A percentile compares a stretch with the other conserved stretches of the same genome.
phyloP scores from a whole-genome alignment of 2,113 vertebrate species.

The Tupaia chinensis region DNA sequence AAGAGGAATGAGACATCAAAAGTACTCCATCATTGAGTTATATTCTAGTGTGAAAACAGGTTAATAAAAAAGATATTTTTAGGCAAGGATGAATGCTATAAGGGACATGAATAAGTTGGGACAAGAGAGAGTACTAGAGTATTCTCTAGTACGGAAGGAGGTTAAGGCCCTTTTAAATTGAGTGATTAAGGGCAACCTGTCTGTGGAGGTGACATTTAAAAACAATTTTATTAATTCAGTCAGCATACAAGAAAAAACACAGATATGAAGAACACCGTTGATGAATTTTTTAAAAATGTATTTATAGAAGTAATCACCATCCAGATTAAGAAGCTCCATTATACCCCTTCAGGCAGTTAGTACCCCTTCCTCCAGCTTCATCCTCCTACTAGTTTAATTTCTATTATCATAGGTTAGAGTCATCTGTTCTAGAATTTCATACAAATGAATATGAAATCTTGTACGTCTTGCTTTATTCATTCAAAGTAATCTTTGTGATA shows the following conservation, averaged over 20 bases:
- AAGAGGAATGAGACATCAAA: neutral
- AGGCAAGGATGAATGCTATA: accelerated
- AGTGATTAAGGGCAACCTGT: too few species aligned
- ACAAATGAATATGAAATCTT: neutral
- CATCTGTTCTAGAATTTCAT: neutral
- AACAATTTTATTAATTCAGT: neutral
- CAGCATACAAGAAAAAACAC: neutral
- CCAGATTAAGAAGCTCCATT: neutral
- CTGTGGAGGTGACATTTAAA: neutral
- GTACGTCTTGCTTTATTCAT: neutral
- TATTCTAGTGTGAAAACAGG: too few species aligned
- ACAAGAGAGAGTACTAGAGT: too few species aligned
- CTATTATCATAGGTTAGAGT: neutral
- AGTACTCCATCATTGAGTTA: accelerated
- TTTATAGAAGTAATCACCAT: too few species aligned
- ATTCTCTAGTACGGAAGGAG: too few species aligned
- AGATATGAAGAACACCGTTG: neutral
- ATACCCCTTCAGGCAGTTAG: too few species aligned
- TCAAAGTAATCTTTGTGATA: neutral
- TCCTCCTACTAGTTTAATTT: neutral
- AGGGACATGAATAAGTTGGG: accelerated
- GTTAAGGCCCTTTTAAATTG: neutral
- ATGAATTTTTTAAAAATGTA: neutral
- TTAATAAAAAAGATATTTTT: neutral
- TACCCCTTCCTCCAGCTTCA: neutral